phyloP scores from a whole-genome alignment of 1,140 invertebrate genomes.

The Cydia pomonella region DNA sequence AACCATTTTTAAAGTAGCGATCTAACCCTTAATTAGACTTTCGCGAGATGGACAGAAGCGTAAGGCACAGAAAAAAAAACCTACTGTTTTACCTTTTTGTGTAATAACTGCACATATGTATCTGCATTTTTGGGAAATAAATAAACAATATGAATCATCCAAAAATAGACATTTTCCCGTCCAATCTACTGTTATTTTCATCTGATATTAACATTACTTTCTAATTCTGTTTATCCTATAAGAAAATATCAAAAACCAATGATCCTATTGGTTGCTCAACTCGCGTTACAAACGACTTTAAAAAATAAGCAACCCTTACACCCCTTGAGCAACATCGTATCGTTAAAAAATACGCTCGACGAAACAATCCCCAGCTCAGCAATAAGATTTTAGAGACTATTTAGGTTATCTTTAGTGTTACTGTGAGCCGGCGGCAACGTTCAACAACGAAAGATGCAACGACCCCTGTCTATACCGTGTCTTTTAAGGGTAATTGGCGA shows the following conservation, averaged over 20 bases:
- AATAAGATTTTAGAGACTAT: conserved; percentile 47
- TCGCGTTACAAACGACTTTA: background rate
- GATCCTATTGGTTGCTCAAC: background rate
- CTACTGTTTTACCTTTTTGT: too few relatives aligned
- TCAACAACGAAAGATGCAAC: conserved; percentile 1
- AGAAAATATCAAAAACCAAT: too few relatives aligned
- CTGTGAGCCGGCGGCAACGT: conserved; percentile 20
- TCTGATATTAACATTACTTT: too few relatives aligned
- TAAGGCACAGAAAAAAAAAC: too few relatives aligned
- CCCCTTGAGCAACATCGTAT: conserved; percentile 7
- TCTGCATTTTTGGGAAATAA: too few relatives aligned
- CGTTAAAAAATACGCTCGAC: conserved; percentile 25
- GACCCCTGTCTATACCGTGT: conserved; percentile 2
- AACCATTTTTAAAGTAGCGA: background rate
- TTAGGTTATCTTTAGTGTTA: conserved; percentile 31
- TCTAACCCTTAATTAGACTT: too few relatives aligned
- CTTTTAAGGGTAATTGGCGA: background rate
- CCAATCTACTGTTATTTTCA: too few relatives aligned
- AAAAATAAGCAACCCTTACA: background rate
- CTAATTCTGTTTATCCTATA: too few relatives aligned
- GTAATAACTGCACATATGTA: too few relatives aligned
- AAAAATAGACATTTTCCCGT: too few relatives aligned
- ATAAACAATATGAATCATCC: too few relatives aligned
- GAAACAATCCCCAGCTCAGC: conserved; percentile 32
- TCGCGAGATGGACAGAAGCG: too few relatives aligned